A percentile compares a stretch with the other conserved stretches of the same genome.
Conservation (phyloP, 2,113 vertebrate genomes). For the Oenanthe melanoleuca region DNA sequence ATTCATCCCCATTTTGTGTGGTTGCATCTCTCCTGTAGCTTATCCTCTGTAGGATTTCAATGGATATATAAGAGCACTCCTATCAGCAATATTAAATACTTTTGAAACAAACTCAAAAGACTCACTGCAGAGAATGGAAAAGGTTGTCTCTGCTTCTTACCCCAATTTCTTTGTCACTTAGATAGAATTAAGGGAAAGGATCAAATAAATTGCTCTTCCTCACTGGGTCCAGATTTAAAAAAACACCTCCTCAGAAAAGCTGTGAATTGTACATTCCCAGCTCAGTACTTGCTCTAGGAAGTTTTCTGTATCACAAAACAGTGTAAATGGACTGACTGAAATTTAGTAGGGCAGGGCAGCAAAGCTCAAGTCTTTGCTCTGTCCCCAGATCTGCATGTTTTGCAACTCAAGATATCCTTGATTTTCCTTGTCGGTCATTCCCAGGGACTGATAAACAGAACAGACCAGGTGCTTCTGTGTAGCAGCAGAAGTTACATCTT, state of each 20-base stretch:
- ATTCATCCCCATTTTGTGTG: fast-evolving
- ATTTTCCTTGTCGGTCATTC: not conserved
- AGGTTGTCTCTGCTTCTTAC: not conserved
- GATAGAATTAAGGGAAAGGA: not conserved
- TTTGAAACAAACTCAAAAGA: not conserved
- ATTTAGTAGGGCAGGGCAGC: not conserved
- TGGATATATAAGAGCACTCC: not conserved
- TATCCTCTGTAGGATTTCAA: not conserved
- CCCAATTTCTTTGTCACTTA: not conserved
- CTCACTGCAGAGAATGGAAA: not conserved
- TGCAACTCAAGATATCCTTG: not conserved
- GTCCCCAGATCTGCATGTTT: not conserved
- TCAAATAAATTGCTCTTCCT: not conserved
- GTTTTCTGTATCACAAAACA: not conserved
- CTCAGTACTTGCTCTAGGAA: not conserved
- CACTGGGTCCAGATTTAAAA: not conserved
- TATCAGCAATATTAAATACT: not conserved
- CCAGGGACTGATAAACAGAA: not conserved
- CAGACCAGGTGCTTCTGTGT: not conserved
- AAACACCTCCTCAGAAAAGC: not conserved
- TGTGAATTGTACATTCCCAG: not conserved
- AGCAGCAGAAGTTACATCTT: not conserved
- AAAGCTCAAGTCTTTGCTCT: not conserved
- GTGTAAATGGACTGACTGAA: not conserved
- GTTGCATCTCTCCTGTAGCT: not conserved